phyloP scores from a whole-genome alignment of 2,113 vertebrate species.

The Alexandromys fortis region DNA sequence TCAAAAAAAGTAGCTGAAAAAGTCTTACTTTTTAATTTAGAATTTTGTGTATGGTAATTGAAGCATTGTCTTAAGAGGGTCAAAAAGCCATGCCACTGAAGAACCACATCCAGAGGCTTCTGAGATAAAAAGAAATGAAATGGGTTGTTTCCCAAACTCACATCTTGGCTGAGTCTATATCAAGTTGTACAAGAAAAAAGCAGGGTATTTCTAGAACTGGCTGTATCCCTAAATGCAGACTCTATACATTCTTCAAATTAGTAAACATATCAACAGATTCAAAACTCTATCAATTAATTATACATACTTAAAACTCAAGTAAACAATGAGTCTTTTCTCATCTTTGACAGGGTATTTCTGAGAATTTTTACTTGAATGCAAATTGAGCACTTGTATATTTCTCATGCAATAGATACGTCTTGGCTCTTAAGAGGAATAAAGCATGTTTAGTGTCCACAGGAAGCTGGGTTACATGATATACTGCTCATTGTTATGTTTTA shows the following conservation, averaged over 20 bases:
- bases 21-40: background rate
- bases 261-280: background rate
- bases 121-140: background rate
- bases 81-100: background rate
- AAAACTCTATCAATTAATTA: background rate
- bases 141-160: background rate
- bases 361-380: background rate
- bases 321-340: background rate
- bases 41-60: background rate
- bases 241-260: background rate
- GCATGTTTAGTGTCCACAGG: too few relatives aligned
- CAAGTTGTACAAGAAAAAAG: background rate
- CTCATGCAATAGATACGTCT: background rate
- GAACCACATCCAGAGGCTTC: background rate
- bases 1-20: background rate
- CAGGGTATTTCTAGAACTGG: background rate
- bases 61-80: background rate
- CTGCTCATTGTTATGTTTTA: background rate
- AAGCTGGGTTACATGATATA: background rate
- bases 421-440: background rate
- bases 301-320: background rate
- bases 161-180: background rate
- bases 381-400: background rate
- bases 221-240: background rate
- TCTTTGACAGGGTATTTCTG: background rate